Percentiles rank a stretch among this genome's conserved stretches.
Conservation (phyloP, 2,888 invertebrate genomes). For the Smittia sp. region DNA sequence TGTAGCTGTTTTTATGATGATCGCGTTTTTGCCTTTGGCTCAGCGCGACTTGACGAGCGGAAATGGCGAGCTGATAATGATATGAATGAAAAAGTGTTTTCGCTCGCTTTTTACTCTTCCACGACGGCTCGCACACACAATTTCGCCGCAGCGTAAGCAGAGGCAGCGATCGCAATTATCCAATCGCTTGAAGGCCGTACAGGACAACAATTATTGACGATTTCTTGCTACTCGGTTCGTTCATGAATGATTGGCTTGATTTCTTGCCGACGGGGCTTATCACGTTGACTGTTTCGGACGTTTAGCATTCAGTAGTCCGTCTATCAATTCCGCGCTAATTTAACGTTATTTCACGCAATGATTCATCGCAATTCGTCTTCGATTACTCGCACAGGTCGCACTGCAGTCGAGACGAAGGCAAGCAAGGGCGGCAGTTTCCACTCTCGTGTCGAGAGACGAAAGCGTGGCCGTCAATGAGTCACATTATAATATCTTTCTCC, state of each 20-base stretch:
- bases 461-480: constrained; percentile 41
- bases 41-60: constrained; percentile 21
- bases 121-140: too few relatives aligned
- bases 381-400: too few relatives aligned
- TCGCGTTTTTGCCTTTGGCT: constrained; percentile 9
- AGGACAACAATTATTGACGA: background rate
- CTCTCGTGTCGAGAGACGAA: constrained; percentile 28
- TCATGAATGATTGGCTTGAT: background rate
- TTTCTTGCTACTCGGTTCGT: background rate
- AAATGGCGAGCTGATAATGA: constrained; percentile 40
- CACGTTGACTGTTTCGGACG: background rate
- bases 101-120: background rate
- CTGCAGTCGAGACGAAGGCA: background rate
- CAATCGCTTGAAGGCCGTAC: constrained; percentile 4
- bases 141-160: background rate
- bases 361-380: background rate
- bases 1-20: constrained; percentile 28
- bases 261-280: background rate
- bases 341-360: background rate
- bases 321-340: background rate
- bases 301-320: background rate
- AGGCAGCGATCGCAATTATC: background rate
- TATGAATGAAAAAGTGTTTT: constrained; percentile 30
- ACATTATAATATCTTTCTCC: constrained; percentile 9
- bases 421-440: constrained; percentile 6